Evolutionary conservation across 2,797 vertebrate species (phyloP).

Genomic region (Caiman crocodilus): DNA sequence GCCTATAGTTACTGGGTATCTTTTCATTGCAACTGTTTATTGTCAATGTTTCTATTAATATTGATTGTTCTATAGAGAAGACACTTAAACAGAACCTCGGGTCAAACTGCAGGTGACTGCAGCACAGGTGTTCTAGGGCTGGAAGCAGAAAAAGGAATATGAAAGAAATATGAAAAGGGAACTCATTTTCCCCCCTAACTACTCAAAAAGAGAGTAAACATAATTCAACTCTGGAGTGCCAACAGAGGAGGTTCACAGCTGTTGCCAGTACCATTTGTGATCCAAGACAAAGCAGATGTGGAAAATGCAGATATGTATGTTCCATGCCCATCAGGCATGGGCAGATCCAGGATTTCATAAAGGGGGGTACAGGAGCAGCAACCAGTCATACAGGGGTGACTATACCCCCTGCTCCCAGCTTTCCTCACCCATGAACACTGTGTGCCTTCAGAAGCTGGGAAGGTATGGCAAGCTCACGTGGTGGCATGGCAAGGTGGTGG

Average conservation of each 20-base stretch:
- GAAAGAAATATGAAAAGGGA: not conserved
- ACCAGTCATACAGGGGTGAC: not conserved
- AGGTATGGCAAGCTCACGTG: too few relatives aligned
- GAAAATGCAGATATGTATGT: not conserved
- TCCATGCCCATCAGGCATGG: too few relatives aligned
- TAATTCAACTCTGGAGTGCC: not conserved
- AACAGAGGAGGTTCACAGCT: not conserved
- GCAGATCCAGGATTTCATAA: not conserved
- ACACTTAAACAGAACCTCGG: not conserved
- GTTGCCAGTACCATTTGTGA: not conserved
- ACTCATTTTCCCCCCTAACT: not conserved
- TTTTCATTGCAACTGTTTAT: too few relatives aligned
- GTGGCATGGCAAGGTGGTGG: too few relatives aligned
- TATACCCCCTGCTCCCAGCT: not conserved
- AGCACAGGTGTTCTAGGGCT: accelerated
- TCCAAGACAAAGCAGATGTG: not conserved
- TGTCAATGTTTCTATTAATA: not conserved
- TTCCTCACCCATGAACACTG: not conserved
- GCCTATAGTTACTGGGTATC: too few relatives aligned
- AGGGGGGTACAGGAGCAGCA: not conserved
- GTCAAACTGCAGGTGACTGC: not conserved
- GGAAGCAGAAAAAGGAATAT: not conserved
- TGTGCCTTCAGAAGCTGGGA: too few relatives aligned
- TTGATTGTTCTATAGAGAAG: not conserved
- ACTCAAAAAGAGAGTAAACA: not conserved